Evolutionary conservation across 35 echinoderm and acorn worm genomes (phyloP).

Genomic region (Hemicentrotus pulcherrimus): DNA sequence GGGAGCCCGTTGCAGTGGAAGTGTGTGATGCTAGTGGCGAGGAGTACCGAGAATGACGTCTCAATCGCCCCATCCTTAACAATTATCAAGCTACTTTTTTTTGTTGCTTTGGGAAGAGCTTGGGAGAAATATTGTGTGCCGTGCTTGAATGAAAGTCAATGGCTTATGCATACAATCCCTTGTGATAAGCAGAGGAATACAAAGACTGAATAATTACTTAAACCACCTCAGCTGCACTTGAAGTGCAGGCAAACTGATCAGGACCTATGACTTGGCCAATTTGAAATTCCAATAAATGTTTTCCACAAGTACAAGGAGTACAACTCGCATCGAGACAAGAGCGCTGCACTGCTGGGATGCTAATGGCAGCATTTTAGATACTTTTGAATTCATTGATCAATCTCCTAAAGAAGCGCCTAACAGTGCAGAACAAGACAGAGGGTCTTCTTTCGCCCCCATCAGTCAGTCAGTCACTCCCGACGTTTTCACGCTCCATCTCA

Average conservation of each 20-base stretch:
- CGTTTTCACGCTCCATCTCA: constrained; percentile 35
- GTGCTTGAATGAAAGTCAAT: constrained; percentile 40
- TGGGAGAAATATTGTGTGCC: not conserved
- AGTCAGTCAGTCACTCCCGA: constrained; percentile 20
- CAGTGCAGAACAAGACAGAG: constrained; percentile 41
- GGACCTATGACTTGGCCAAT: constrained; percentile 1
- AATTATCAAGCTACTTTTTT: not conserved
- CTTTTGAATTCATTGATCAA: constrained; percentile 47
- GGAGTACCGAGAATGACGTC: constrained; percentile 14
- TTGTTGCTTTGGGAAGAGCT: not conserved
- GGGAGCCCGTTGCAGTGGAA: constrained; percentile 37
- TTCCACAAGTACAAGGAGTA: not conserved
- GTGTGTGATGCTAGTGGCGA: not conserved
- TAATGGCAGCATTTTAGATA: constrained; percentile 29
- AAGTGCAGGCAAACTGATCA: not conserved
- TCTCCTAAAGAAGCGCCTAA: constrained; percentile 24
- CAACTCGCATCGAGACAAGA: not conserved
- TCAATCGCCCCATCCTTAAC: constrained; percentile 32
- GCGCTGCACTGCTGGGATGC: not conserved
- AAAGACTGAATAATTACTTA: constrained; percentile 20
- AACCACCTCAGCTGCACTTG: constrained; percentile 8
- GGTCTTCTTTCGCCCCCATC: constrained; percentile 6
- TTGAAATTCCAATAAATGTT: constrained; percentile 1
- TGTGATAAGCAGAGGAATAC: not conserved
- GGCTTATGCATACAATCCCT: constrained; percentile 40